Evolutionary conservation across 2,797 vertebrate species (phyloP).

Genomic region (Epinephelus coioides): DNA sequence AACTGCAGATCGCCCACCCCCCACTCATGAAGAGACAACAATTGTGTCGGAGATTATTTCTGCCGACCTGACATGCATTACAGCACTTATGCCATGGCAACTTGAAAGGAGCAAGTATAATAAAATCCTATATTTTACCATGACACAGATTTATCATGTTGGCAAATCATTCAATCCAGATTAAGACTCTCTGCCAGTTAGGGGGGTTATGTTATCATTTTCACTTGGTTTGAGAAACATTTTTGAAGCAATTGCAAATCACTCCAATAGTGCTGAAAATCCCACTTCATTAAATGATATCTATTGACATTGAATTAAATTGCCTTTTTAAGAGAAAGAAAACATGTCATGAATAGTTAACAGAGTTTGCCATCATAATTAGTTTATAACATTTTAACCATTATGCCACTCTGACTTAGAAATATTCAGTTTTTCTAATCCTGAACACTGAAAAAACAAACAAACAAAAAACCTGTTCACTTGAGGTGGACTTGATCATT

Average conservation of each 20-base stretch:
- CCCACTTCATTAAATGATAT: background rate
- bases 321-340: background rate
- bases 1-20: background rate
- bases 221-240: no score
- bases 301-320: background rate
- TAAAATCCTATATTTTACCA: background rate
- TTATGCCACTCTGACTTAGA: background rate
- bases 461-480: background rate
- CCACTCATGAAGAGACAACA: conserved; percentile 25
- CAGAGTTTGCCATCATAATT: background rate
- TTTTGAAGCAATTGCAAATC: background rate
- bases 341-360: background rate
- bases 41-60: conserved; percentile 19
- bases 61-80: background rate
- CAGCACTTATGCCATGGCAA: background rate
- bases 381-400: background rate
- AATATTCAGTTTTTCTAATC: background rate
- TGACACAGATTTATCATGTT: background rate
- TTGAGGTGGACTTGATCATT: background rate
- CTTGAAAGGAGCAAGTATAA: background rate
- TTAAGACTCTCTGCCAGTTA: background rate
- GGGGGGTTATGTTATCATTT: background rate
- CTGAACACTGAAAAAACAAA: background rate
- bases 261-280: background rate
- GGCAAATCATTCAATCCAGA: background rate